Evolutionary conservation across 2,113 vertebrate species (phyloP).

Genomic region (Thryonomys swinderianus): DNA sequence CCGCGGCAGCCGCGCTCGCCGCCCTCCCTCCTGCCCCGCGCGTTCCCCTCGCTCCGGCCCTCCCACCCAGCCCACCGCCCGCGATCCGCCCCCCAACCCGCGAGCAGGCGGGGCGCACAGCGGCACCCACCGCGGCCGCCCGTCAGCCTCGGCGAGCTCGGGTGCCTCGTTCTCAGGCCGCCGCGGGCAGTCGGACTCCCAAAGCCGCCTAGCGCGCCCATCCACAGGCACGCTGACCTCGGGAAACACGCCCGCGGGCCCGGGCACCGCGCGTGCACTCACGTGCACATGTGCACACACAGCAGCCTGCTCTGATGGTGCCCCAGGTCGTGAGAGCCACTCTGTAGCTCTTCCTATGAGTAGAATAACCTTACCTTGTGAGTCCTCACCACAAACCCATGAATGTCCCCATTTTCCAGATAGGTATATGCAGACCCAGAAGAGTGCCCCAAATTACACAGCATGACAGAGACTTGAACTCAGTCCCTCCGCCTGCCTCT

Average conservation of each 20-base stretch:
- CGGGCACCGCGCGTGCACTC: background rate
- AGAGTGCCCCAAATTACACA: background rate
- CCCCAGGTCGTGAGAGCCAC: background rate
- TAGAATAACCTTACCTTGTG: background rate
- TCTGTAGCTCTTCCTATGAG: background rate
- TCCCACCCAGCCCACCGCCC: background rate
- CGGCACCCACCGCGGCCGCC: background rate
- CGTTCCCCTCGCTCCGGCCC: background rate
- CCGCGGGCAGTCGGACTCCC: background rate
- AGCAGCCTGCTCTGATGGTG: background rate
- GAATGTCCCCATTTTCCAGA: slow-evolving; percentile 58
- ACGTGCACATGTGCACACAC: too few species aligned
- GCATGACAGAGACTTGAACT: background rate
- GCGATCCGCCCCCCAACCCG: background rate
- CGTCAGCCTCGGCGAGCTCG: background rate
- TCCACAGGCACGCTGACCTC: background rate
- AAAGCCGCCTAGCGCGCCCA: slow-evolving; percentile 28
- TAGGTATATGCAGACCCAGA: background rate
- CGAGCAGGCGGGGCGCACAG: background rate
- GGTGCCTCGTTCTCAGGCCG: background rate
- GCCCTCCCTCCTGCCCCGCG: background rate
- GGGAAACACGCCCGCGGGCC: slow-evolving; percentile 39
- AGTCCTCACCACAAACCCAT: background rate
- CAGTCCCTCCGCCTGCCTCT: background rate
- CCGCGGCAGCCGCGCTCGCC: slow-evolving; percentile 48